These are phyloP conservation scores for Butorides virescens DNA, from an alignment of 2,113 vertebrate species.

Conservation along the genomic window DNA sequence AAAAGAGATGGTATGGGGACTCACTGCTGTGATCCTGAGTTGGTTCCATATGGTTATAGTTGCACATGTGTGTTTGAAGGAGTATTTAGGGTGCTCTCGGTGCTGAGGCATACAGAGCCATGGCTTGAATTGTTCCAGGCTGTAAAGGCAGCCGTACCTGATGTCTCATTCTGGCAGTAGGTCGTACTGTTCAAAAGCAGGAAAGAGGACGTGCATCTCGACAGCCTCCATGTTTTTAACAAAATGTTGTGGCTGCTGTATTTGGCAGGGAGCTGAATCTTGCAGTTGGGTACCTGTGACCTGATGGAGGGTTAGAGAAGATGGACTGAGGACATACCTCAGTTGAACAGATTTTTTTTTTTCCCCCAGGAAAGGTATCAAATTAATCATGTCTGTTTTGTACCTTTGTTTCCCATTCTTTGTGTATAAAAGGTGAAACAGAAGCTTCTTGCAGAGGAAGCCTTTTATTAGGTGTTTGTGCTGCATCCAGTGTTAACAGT, in stretches of 20 bases:
- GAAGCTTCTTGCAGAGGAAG: background rate
- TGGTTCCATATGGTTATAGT: background rate
- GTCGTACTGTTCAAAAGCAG: background rate
- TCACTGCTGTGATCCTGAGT: background rate
- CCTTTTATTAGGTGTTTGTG: background rate
- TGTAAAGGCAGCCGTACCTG: background rate
- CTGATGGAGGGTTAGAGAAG: too few relatives aligned
- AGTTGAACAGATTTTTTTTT: too few relatives aligned
- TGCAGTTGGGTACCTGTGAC: background rate
- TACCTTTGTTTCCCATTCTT: background rate
- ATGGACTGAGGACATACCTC: too few relatives aligned
- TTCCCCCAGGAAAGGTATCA: rapidly evolving
- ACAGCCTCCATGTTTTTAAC: background rate
- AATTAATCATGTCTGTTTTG: background rate
- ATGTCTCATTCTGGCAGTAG: background rate
- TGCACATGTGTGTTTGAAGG: background rate
- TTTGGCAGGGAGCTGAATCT: background rate
- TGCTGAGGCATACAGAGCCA: background rate
- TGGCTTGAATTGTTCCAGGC: background rate
- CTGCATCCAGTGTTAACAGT: background rate
- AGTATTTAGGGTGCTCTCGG: background rate
- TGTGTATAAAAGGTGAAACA: background rate
- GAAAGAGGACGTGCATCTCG: rapidly evolving
- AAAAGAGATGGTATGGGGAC: background rate
- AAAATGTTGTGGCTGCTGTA: background rate